phyloP scores from a whole-genome alignment of 2,113 vertebrate genomes.

The Carettochelys insculpta region DNA sequence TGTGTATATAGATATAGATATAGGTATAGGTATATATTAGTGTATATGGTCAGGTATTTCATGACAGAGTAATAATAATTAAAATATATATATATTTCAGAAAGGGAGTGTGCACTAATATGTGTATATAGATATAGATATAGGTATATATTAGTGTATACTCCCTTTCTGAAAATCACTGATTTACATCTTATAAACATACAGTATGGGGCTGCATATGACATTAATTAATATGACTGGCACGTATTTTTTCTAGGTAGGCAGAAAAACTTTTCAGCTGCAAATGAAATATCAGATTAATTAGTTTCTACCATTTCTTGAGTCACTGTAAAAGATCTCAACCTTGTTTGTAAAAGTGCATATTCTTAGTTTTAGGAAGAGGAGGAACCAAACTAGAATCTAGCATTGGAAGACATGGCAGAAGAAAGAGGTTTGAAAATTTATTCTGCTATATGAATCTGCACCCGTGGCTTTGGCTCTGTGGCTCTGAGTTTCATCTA shows the following conservation, averaged over 20 bases:
- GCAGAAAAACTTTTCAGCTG: neutral
- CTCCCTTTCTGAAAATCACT: neutral
- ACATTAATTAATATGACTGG: slow-evolving; percentile 15
- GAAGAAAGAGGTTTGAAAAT: neutral
- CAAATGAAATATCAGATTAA: neutral
- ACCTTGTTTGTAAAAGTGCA: neutral
- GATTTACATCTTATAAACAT: neutral
- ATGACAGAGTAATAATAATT: slow-evolving; percentile 28
- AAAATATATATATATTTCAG: too few species aligned
- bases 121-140: too few species aligned
- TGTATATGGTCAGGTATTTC: slow-evolving; percentile 36
- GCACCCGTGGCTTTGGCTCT: neutral
- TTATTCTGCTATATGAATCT: neutral
- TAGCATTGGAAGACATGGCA: neutral
- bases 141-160: too few species aligned
- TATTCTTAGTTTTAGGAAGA: neutral
- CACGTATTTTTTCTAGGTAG: neutral
- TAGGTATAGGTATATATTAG: too few species aligned
- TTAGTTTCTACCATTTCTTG: neutral
- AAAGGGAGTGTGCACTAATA: too few species aligned
- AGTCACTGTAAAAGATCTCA: neutral
- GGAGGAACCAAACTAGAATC: neutral
- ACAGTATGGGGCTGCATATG: slow-evolving; percentile 3
- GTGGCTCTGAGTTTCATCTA: neutral
- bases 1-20: too few species aligned